Evolutionary conservation across 2,113 vertebrate genomes (phyloP), one percentile per base, ranked within the genome.

Genomic region (Oreotrochilus melanogaster): DNA sequence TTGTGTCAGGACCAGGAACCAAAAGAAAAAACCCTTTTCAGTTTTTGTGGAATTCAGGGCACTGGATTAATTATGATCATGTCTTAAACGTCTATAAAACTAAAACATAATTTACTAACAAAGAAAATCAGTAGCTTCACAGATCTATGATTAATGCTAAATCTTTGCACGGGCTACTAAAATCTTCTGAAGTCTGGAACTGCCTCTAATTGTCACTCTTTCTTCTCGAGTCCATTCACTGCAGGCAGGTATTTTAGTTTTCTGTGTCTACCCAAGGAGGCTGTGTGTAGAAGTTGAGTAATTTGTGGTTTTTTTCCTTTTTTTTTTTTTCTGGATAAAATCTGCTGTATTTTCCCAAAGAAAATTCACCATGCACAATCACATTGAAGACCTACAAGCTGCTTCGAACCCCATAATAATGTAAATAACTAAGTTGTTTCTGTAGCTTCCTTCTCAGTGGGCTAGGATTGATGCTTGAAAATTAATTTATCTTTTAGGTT

Each of bases 401-500:
- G 7, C 60, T 58, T 58, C 70, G 56, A 92, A 61, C 45, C 11
- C 24, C 67, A 43, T 31, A 66, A 39, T 31, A 56, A 37, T 72
- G 22, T 53, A 78, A 86, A 73, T 54, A 74, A 45, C 14, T 13
- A 30, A 71, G 42, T 79, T 93, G 43, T 76, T 42, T 39, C 47
- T 23, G 23, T 50, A 61, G 57, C 45, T 78, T 48, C 30, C 6
- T 84, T 95, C 74, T 96, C 91, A 75, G 64, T 18, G 14, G 51
- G 57, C 78, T 83, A 37, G 10, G 72, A 66, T 3, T 51, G 84
- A 66, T 17, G 22, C 45, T 61, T 65, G 14, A n/a, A 96, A 92
- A 93, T 73, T 43, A 33, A 76, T 94, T 91, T 86, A 25, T 30
- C 28, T 95, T 54, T 54, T 37, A n/a, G n/a, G 31, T 78, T 81